Base-by-base conservation (phyloP, 2,888 invertebrate species). In the Phyllotreta striolata region DNA sequence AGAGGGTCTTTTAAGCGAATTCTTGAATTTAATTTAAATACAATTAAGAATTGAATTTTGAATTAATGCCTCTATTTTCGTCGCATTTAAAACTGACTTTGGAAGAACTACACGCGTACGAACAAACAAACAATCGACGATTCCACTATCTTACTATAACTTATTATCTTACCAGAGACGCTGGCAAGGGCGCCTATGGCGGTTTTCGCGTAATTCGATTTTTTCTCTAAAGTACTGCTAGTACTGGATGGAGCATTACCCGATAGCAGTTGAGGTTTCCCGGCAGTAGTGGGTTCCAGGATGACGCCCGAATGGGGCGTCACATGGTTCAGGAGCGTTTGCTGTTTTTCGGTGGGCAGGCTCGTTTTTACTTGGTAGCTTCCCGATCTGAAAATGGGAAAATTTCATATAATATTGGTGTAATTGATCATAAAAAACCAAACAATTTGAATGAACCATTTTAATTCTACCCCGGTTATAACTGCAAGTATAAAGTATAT, bases 361-460 rank as follows among this genome's bases (percentile, higher is more conserved):
- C 80, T 82, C 10, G 80, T 73, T 35, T 80, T 75, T 69, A 85
- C 84, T 73, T 87, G 87, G 78, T 88, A 88, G 67, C 88, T 87
- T 46, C 87, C 87, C 44, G 88, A 88, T 81, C 88, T 88, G 83
- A 76, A 74, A 67, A 54, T 9, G 14, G 37, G 38, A 24, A 55
- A 39, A n/a, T 24, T 24, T 24, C 24, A 24, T 3, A 24, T n/a
- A 24, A 24, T 4, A 24, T 24, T 3, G 24, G 2, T 24, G 24
- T 4, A 24, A 24, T 24, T 24, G n/a, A n/a, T n/a, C n/a, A n/a
- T n/a, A n/a, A n/a, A n/a, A n/a, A n/a, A n/a, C n/a, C n/a, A n/a
- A n/a, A n/a, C n/a, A n/a, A n/a, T n/a, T n/a, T n/a, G n/a, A n/a
- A n/a, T n/a, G n/a, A n/a, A n/a, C n/a, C n/a, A n/a, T n/a, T n/a